Percentiles rank a stretch among this genome's conserved stretches.
Conservation (phyloP, 2,888 invertebrate species). For the Catocala nupta region DNA sequence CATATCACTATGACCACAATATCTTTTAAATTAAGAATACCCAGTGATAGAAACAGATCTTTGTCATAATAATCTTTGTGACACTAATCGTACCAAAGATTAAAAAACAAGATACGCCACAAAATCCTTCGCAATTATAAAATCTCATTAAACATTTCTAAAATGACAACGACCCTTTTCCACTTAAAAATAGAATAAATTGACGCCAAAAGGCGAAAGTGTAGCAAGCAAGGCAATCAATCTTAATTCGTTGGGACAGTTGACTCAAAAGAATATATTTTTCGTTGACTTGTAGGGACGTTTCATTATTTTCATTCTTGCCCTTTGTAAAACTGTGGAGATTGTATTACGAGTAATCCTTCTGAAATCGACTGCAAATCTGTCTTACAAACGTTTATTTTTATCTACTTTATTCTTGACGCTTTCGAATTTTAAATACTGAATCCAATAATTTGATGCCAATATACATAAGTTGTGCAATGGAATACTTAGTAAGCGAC, state of each 20-base stretch:
- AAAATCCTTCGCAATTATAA: conserved; percentile 36
- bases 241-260: conserved; percentile 72
- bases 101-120: conserved; percentile 39
- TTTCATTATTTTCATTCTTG: conserved; percentile 60
- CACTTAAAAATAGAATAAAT: conserved; percentile 57
- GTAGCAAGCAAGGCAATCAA: conserved; percentile 65
- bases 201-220: conserved; percentile 49
- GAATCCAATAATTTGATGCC: too few species aligned
- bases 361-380: conserved; percentile 36
- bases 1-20: too few species aligned
- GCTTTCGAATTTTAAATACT: too few species aligned
- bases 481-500: too few species aligned
- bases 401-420: too few species aligned
- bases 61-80: conserved; percentile 35
- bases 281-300: conserved; percentile 57
- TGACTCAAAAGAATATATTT: conserved; percentile 72
- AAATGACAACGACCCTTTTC: conserved; percentile 48
- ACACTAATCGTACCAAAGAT: conserved; percentile 41
- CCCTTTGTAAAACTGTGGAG: conserved; percentile 1
- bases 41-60: conserved; percentile 14
- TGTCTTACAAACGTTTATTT: neutral
- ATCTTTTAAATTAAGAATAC: neutral
- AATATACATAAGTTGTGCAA: too few species aligned
- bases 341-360: conserved; percentile 23
- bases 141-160: conserved; percentile 44